A percentile compares a stretch with the other conserved stretches of the same genome.
Conservation (phyloP, 2,797 vertebrate species). For the Syngnathus rostellatus region DNA sequence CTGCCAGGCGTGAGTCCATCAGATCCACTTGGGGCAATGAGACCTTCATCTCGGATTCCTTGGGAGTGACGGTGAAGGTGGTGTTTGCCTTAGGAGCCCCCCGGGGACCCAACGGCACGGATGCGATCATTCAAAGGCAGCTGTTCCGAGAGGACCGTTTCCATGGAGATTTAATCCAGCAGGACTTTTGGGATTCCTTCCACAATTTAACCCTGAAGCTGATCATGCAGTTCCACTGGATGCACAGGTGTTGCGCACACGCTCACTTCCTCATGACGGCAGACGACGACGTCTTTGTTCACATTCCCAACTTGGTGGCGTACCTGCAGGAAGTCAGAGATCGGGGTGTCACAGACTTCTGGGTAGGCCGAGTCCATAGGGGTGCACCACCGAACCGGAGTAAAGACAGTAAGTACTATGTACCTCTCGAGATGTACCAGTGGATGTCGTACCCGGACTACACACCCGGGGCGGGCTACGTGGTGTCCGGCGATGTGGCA, state of each 20-base stretch:
- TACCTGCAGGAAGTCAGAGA: conserved; percentile 75
- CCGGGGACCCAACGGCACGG: conserved; percentile 6
- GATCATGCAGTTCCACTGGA: conserved; percentile 89
- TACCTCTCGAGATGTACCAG: conserved; percentile 83
- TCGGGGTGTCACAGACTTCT: conserved; percentile 73
- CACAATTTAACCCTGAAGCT: conserved; percentile 93
- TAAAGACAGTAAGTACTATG: conserved; percentile 88
- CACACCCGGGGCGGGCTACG: conserved; percentile 87
- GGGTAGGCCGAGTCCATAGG: conserved; percentile 85
- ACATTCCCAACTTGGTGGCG: conserved; percentile 85
- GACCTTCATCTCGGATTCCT: conserved; percentile 62
- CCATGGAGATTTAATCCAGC: conserved; percentile 83
- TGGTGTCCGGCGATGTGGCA: conserved; percentile 82
- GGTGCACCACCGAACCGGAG: conserved; percentile 80
- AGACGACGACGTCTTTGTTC: conserved; percentile 92
- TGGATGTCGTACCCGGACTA: conserved; percentile 94
- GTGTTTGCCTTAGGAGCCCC: conserved; percentile 80
- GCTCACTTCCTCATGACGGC: conserved; percentile 92
- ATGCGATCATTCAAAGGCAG: conserved; percentile 46
- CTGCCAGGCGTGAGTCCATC: conserved; percentile 75
- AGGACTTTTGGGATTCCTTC: conserved; percentile 91
- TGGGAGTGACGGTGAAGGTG: conserved; percentile 81
- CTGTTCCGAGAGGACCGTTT: conserved; percentile 72
- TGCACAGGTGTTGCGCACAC: conserved; percentile 77
- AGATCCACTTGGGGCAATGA: conserved; percentile 91